Evolutionary conservation across 2,888 invertebrate genomes (phyloP).

Genomic region (Drosophila buzzatii): DNA sequence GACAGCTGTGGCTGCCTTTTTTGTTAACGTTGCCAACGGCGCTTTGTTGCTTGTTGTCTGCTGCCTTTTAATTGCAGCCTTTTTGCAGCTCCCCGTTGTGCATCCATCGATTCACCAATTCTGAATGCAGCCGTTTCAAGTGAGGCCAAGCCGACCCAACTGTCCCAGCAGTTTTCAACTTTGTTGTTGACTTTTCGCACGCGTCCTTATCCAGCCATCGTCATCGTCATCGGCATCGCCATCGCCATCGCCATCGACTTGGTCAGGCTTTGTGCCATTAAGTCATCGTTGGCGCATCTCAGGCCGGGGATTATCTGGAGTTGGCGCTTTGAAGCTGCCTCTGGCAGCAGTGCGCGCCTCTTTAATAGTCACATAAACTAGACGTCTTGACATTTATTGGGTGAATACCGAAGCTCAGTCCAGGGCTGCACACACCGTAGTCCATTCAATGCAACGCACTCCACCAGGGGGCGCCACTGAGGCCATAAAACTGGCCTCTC

Average conservation of each 20-base stretch:
- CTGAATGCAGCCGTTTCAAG: conserved; percentile 10
- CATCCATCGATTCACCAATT: conserved; percentile 33
- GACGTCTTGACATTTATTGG: conserved; percentile 60
- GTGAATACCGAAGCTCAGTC: conserved; percentile 15
- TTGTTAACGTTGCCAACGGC: conserved; percentile 66
- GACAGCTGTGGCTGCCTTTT: conserved; percentile 82
- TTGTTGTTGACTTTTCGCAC: conserved; percentile 66
- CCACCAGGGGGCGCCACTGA: conserved; percentile 9
- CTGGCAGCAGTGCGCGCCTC: conserved; percentile 28
- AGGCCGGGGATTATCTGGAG: conserved; percentile 51
- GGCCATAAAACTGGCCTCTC: conserved; percentile 40
- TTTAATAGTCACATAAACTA: conserved; percentile 65
- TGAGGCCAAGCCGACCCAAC: conserved; percentile 20
- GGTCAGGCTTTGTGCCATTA: conserved; percentile 61
- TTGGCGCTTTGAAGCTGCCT: conserved; percentile 28
- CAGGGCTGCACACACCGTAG: conserved; percentile 1
- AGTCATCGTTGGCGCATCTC: conserved; percentile 56
- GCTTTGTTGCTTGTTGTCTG: conserved; percentile 55
- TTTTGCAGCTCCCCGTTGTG: conserved; percentile 76
- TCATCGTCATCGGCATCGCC: conserved; percentile 11
- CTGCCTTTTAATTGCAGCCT: conserved; percentile 75
- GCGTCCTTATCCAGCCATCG: conserved; percentile 41
- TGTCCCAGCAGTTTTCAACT: conserved; percentile 34
- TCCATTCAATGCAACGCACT: background rate
- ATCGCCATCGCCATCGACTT: conserved; percentile 23